Percentiles rank a stretch among this genome's conserved stretches.
Evolutionary conservation across 2,113 vertebrate species (phyloP).

Genomic region (Antennarius striatus): DNA sequence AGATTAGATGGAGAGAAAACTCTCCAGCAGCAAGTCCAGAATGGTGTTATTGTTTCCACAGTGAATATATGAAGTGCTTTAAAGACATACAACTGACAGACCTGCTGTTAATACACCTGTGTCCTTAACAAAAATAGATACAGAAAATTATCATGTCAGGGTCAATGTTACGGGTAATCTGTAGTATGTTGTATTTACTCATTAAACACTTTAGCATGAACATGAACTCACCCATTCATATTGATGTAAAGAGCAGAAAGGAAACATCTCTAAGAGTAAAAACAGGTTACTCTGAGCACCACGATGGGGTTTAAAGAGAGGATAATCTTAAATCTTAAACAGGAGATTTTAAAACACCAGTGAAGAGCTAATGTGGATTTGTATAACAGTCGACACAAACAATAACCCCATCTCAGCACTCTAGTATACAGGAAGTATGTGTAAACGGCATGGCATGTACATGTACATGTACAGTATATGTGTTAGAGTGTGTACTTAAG

Average conservation of each 20-base stretch:
- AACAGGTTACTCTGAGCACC: background rate
- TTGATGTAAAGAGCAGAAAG: conserved; percentile 11
- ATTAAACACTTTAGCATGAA: background rate
- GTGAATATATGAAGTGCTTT: too few relatives aligned
- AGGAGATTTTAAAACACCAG: conserved; percentile 29
- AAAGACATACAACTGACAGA: too few relatives aligned
- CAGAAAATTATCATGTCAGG: too few relatives aligned
- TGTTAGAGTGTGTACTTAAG: background rate
- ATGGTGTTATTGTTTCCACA: too few relatives aligned
- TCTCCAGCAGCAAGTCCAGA: too few relatives aligned
- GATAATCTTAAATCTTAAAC: conserved; percentile 24
- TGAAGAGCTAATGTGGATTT: conserved; percentile 13
- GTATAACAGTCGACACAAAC: conserved; percentile 22
- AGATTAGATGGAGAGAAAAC: too few relatives aligned
- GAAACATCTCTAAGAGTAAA: conserved; percentile 3
- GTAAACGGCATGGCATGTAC: background rate
- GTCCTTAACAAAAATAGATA: too few relatives aligned
- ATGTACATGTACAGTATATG: background rate
- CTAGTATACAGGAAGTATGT: too few relatives aligned
- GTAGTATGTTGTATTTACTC: background rate
- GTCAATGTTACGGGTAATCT: too few relatives aligned
- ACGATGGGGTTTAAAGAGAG: conserved; percentile 10
- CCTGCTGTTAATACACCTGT: too few relatives aligned
- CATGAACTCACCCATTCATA: conserved; percentile 1
- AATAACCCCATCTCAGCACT: conserved; percentile 13